phyloP scores from a whole-genome alignment of 2,797 vertebrate genomes.

The Ctenochaetus hawaiiensis region DNA sequence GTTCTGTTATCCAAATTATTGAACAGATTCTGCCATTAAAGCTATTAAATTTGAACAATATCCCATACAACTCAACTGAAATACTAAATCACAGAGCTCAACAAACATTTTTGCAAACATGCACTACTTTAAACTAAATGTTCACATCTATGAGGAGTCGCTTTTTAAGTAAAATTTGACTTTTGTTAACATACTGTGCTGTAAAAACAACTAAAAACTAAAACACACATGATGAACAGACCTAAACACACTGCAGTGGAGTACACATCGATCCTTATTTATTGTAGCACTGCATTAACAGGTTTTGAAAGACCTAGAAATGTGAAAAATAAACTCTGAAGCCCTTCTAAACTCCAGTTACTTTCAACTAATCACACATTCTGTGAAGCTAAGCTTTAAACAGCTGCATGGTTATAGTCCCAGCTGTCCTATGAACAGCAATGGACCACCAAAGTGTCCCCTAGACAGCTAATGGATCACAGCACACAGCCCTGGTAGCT shows the following conservation, averaged over 20 bases:
- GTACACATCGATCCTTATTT: background rate
- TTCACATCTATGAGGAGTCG: background rate
- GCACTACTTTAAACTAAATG: background rate
- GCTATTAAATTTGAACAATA: background rate
- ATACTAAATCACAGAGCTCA: background rate
- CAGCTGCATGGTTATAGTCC: slow-evolving; percentile 67
- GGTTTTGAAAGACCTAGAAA: background rate
- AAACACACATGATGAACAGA: background rate
- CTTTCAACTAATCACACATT: slow-evolving; percentile 34
- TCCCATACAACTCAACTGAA: background rate
- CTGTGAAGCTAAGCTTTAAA: slow-evolving; percentile 51
- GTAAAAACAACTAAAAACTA: background rate
- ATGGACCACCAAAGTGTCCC: slow-evolving; percentile 67
- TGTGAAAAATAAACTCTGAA: slow-evolving; percentile 12
- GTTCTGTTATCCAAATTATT: too few relatives aligned
- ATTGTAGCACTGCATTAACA: background rate
- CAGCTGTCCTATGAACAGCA: slow-evolving; percentile 65
- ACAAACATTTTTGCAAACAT: background rate
- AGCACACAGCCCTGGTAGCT: slow-evolving; percentile 38
- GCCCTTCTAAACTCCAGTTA: background rate
- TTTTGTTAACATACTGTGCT: background rate
- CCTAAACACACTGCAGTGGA: background rate
- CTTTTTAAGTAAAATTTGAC: background rate
- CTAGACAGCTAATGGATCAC: slow-evolving; percentile 67
- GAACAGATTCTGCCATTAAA: background rate